Evolutionary conservation across 2,797 vertebrate species (phyloP), one percentile per base, ranked within the genome.

Genomic region (Takifugu ocellatus): DNA sequence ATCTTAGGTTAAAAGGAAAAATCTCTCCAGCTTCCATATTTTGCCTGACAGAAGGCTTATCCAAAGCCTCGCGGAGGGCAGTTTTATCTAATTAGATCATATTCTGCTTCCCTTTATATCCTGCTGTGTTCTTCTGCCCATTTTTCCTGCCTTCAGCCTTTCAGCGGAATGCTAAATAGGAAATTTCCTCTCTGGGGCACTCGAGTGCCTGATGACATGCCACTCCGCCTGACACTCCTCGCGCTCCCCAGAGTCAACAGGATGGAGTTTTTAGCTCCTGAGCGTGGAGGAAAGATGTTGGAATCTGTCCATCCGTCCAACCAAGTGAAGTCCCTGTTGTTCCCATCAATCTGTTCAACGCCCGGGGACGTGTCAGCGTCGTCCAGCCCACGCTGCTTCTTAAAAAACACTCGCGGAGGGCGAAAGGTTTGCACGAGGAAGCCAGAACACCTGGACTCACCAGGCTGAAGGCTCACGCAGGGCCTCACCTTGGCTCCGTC

Each of bases 121-220:
- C 45, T 14, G 1, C 56, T 63, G 49, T 74, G 56, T 61, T 70
- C 61, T 72, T 59, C 62, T 56, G 49, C 15, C 43, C 59, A 45
- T 66, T 42, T 51, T 36, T 53, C 25, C 75, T 39, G 62, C 69
- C 66, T 54, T 51, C 70, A 78, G 72, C 75, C 79, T 78, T 81
- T 74, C 72, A 66, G 75, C 65, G 31, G 83, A 85, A 86, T 85
- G 74, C 73, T 82, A 85, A 85, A 79, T 59, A 74, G 70, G 66
- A 57, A 52, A 70, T 63, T 52, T 58, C 29, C 58, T 81, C 79
- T 70, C 67, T 3, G 1, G 75, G 46, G 72, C 75, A 66, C 25
- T 15, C 0, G 39, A 53, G 44, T 72, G 77, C 71, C 74, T 74
- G 79, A 81, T 85, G 82, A 81, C 80, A 70, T 67, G 78, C 74